These are phyloP conservation scores for Panagrolaimus sp. DNA, from an alignment of 1,140 invertebrate species.

Conservation along the genomic window DNA sequence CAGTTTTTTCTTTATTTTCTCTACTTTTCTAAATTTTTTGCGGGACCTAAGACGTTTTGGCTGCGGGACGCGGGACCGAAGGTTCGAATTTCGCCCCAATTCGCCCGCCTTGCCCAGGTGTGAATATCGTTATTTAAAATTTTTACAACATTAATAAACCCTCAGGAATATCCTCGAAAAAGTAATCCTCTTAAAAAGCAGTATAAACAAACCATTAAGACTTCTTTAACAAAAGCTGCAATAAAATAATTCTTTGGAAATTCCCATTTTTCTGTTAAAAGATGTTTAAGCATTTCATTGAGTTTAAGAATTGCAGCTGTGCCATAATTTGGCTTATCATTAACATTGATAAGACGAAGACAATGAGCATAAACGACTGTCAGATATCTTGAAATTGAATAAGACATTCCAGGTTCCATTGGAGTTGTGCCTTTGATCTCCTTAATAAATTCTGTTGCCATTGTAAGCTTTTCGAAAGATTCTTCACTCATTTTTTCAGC, in stretches of 20 bases:
- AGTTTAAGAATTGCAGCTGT: neutral
- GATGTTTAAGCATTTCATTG: neutral
- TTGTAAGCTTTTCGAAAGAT: neutral
- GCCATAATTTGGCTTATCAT: neutral
- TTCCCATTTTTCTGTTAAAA: neutral
- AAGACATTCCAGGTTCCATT: neutral
- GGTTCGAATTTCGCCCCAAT: no score
- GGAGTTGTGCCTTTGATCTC: neutral
- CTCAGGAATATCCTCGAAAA: no score
- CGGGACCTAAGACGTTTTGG: no score
- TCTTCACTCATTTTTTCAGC: neutral
- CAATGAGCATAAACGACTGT: neutral
- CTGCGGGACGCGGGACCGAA: no score
- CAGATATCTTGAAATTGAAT: neutral
- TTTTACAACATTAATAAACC: no score
- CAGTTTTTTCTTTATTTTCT: no score
- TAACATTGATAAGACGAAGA: slow-evolving; percentile 1
- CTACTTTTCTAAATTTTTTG: no score
- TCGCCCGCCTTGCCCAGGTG: no score
- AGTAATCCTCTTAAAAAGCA: neutral
- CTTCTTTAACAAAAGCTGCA: neutral
- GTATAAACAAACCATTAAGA: neutral
- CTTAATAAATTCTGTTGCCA: neutral
- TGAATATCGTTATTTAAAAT: no score
- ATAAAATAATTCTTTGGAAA: slow-evolving; percentile 8